Evolutionary conservation across 2,113 vertebrate species (phyloP), one percentile per base, ranked within the genome.

Genomic region (Lates calcarifer): DNA sequence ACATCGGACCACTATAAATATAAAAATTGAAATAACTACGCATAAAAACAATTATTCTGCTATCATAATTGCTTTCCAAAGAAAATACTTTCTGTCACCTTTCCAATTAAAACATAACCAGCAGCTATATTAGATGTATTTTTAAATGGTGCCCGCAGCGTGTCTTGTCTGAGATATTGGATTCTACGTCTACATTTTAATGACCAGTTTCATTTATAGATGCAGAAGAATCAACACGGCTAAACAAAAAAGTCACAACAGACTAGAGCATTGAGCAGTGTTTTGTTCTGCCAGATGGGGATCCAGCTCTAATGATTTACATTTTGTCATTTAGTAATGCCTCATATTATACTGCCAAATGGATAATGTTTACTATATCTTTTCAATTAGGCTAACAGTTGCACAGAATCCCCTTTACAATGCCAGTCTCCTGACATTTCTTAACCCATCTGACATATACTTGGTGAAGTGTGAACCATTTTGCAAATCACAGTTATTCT

Each of bases 31-130:
- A 88, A 89, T 79, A 90, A 76, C 65, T 22, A 72, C 77, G 85
- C 81, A 87, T 86, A 78, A 88, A 92, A 92, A 88, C 86, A 93
- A 91, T 94, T 90, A 92, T 81, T 57, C 76, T 76, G 82, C 91
- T 90, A 94, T 93, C 92, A 92, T 95, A 95, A 94, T 94, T 94
- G 91, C 89, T 93, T 95, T 92, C 86, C 86, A 90, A 91, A 92
- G 90, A 90, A 93, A 91, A 92, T 80, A 90, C 79, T 89, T 73
- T 76, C 81, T 91, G 90, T 90, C 93, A 93, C 92, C 83, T 95
- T 95, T 93, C 91, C 93, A 95, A 95, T 95, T 95, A 94, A 95
- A 94, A 93, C 77, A 87, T 87, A 83, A 85, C 88, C 93, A 83
- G 70, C 61, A 89, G 93, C 86, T 74, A 93, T 86, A 82, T 84